These are phyloP conservation scores for Brenthis hecate DNA, from an alignment of 2,888 invertebrate species.

Conservation along the genomic window DNA sequence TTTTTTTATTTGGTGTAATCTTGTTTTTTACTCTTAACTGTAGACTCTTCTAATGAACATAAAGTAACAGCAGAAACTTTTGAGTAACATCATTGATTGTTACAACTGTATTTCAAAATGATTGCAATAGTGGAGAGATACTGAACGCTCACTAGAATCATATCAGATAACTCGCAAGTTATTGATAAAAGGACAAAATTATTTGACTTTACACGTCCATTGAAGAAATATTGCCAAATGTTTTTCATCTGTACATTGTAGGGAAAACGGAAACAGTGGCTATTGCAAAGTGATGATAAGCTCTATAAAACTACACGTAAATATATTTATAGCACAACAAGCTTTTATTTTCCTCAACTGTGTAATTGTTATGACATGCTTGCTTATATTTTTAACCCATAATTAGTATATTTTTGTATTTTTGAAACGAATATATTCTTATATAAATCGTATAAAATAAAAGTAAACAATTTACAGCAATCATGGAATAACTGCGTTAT, in stretches of 20 bases:
- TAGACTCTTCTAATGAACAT: background rate
- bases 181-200: conserved; percentile 18
- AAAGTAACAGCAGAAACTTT: background rate
- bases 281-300: conserved; percentile 44
- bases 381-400: background rate
- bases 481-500: conserved; percentile 32
- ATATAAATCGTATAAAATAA: conserved; percentile 1
- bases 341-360: conserved; percentile 26
- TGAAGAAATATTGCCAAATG: conserved; percentile 41
- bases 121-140: conserved; percentile 24
- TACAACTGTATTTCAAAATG: conserved; percentile 26
- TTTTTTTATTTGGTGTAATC: conserved; percentile 24
- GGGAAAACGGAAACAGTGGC: conserved; percentile 53
- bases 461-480: conserved; percentile 12
- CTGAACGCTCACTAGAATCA: conserved; percentile 30
- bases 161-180: conserved; percentile 44
- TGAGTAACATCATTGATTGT: background rate
- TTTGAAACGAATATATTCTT: background rate
- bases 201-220: background rate
- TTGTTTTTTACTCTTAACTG: conserved; percentile 5
- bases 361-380: background rate
- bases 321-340: conserved; percentile 26
- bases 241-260: conserved; percentile 45
- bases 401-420: too few relatives aligned
- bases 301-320: conserved; percentile 6